Percentiles rank a stretch among this genome's conserved stretches.
phyloP scores from a whole-genome alignment of 2,888 invertebrate genomes.

The Mesorhabditis belari region DNA sequence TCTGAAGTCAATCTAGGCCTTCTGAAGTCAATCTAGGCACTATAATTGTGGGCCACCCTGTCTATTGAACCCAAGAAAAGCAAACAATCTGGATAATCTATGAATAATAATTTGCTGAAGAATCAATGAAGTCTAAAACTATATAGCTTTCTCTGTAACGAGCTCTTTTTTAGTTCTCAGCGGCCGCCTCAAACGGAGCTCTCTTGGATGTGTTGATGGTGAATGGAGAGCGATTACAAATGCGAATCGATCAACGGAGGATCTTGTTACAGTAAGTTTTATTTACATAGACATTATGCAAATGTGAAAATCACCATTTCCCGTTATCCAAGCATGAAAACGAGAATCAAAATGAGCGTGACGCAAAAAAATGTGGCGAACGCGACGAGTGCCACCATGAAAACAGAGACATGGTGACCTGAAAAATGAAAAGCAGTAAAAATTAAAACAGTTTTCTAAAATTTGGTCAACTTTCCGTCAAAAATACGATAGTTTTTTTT shows the following conservation, averaged over 20 bases:
- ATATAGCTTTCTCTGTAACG: too few relatives aligned
- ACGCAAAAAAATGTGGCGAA: conserved; percentile 43
- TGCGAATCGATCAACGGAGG: conserved; percentile 14
- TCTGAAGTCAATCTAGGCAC: too few relatives aligned
- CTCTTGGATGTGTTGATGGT: conserved; percentile 1
- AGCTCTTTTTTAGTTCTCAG: conserved; percentile 6
- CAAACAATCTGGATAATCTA: too few relatives aligned
- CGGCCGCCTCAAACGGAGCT: not conserved
- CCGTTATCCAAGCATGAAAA: conserved; percentile 31
- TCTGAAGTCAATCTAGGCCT: too few relatives aligned
- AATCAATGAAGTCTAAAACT: too few relatives aligned
- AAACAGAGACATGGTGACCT: conserved; percentile 38
- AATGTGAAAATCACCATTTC: not conserved
- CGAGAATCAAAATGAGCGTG: conserved; percentile 36
- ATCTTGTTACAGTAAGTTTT: conserved; percentile 20
- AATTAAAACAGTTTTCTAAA: not conserved
- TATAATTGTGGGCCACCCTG: too few relatives aligned
- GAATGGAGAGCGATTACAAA: not conserved
- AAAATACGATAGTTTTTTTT: not conserved
- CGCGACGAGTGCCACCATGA: conserved; percentile 40
- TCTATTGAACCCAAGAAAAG: too few relatives aligned
- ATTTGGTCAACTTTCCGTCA: not conserved
- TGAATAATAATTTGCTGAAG: too few relatives aligned
- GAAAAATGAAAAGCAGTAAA: too few relatives aligned
- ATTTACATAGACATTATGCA: not conserved